These are phyloP conservation scores for Orthonychiurus folsomi DNA, from an alignment of 2,888 invertebrate species.

Conservation along the genomic window DNA sequence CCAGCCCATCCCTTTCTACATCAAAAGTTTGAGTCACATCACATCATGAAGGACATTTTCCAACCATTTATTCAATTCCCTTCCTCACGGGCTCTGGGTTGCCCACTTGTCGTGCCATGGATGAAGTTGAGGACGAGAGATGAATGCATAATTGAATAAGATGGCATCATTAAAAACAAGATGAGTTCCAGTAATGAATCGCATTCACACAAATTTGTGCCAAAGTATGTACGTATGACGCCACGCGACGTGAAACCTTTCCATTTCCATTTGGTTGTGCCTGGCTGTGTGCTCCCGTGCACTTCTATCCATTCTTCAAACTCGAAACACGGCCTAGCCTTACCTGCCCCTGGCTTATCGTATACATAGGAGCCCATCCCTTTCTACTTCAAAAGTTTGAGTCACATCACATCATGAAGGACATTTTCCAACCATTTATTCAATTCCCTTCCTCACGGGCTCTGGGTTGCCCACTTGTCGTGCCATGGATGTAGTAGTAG, in stretches of 20 bases:
- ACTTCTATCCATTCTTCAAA: too few species aligned
- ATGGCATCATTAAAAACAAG: slow-evolving; percentile 26
- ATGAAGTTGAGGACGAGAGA: slow-evolving; percentile 11
- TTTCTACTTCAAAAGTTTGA: not conserved
- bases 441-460: not conserved
- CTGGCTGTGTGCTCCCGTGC: not conserved
- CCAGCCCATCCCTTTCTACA: too few species aligned
- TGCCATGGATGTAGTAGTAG: not conserved
- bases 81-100: too few species aligned
- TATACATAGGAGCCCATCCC: too few species aligned
- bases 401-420: not conserved
- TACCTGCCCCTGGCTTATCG: too few species aligned
- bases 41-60: not conserved
- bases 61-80: not conserved
- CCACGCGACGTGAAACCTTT: too few species aligned
- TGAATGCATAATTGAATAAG: slow-evolving; percentile 29
- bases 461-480: too few species aligned
- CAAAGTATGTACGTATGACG: too few species aligned
- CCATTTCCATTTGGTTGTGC: slow-evolving; percentile 7
- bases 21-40: not conserved
- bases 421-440: not conserved
- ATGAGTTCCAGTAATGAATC: slow-evolving; percentile 26
- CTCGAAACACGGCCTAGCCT: too few species aligned
- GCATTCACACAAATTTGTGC: slow-evolving; percentile 23
- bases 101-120: slow-evolving; percentile 4